Percentiles rank a stretch among this genome's conserved stretches.
Evolutionary conservation across 2,113 vertebrate genomes (phyloP).

Genomic region (Romanogobio albipinnatus): DNA sequence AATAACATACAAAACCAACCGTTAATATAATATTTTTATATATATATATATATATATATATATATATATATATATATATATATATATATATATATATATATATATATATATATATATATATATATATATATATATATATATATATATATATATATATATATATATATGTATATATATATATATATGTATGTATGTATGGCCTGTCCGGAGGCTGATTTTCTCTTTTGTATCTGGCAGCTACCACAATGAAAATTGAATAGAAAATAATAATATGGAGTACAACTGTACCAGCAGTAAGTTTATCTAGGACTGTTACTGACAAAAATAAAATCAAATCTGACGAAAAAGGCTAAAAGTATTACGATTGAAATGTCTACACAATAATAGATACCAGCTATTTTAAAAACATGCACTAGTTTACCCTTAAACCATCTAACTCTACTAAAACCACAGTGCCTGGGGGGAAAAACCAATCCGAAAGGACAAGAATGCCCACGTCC

Average conservation of each 20-base stretch:
- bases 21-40: constrained; percentile 44
- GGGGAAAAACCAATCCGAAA: constrained; percentile 18
- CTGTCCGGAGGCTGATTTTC: constrained; percentile 82
- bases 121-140: constrained; percentile 17
- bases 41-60: constrained; percentile 31
- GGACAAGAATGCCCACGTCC: constrained; percentile 74
- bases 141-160: constrained; percentile 35
- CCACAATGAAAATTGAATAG: constrained; percentile 81
- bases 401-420: constrained; percentile 85
- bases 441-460: constrained; percentile 83
- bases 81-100: constrained; percentile 3
- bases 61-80: background rate
- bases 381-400: constrained; percentile 99
- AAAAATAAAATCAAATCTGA: constrained; percentile 84
- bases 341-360: constrained; percentile 85
- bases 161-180: background rate
- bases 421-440: constrained; percentile 80
- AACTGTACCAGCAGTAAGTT: constrained; percentile 99
- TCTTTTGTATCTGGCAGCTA: constrained; percentile 73
- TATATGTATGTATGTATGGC: constrained; percentile 71
- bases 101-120: constrained; percentile 15
- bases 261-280: constrained; percentile 85
- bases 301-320: constrained; percentile 90
- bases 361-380: constrained; percentile 89
- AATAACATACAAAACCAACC: constrained; percentile 64